Evolutionary conservation across 2,113 vertebrate genomes (phyloP).

Genomic region (Leiothrix lutea): DNA sequence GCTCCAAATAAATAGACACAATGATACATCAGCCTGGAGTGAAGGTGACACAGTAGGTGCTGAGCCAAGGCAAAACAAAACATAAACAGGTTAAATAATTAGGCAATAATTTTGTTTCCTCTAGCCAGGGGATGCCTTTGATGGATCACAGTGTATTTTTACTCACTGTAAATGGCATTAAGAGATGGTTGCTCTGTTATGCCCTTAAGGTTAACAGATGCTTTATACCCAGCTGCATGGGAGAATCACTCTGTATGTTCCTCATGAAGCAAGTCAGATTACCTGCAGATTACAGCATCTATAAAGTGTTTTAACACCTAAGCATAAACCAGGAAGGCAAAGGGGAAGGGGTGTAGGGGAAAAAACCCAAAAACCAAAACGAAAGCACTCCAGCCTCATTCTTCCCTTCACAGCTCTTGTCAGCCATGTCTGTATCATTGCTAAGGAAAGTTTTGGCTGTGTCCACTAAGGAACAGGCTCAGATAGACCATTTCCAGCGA

Average conservation of each 20-base stretch:
- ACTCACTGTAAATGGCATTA: not conserved
- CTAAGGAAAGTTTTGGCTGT: not conserved
- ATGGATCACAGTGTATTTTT: not conserved
- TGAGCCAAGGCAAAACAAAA: not conserved
- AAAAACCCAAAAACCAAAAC: rapidly evolving
- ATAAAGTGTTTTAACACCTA: not conserved
- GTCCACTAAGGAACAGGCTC: not conserved
- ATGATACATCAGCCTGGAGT: not conserved
- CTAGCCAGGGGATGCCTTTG: not conserved
- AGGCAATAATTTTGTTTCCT: not conserved
- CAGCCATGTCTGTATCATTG: rapidly evolving
- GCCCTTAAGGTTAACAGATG: not conserved
- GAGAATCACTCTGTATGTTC: not conserved
- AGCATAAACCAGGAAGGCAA: not conserved
- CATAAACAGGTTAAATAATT: not conserved
- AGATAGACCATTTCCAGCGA: not conserved
- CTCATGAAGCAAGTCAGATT: not conserved
- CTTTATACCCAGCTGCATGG: not conserved
- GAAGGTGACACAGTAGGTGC: not conserved
- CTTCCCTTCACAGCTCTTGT: not conserved
- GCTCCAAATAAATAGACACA: not conserved
- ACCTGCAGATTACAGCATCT: not conserved
- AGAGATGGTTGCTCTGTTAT: not conserved
- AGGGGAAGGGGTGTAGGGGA: rapidly evolving
- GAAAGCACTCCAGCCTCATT: not conserved